Evolutionary conservation across 2,113 vertebrate species (phyloP), one percentile per base, ranked within the genome.

Genomic region (Antechinus flavipes): DNA sequence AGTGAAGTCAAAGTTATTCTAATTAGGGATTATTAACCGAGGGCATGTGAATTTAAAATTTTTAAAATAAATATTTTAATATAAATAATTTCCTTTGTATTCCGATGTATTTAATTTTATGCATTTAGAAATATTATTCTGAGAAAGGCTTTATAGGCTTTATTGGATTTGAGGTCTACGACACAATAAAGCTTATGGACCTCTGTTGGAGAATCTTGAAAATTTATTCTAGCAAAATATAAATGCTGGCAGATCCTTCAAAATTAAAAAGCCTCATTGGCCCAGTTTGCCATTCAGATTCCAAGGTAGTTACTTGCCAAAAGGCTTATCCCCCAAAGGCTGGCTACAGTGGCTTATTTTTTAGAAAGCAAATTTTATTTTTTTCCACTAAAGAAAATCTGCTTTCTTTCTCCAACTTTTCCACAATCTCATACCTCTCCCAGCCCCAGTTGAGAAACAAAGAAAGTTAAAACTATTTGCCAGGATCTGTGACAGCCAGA

Each of bases 391-490:
- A 84, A 42, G n/a, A 84, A 76, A 42, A 84, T 42, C n/a, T 42
- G 19, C 68, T 16, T 84, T 84, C 68, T 84, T 6, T 42, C 12
- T 3, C 11, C 30, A 4, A 11, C 2, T 56, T 9, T 9, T 2
- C 25, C 55, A 25, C 8, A 9, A 25, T 22, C 25, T 24, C 55
- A 55, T 54, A 54, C 19, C 54, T 52, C 56, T 30, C 61, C 61
- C 3, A 76, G 35, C 16, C 35, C 35, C 35, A 76, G 2, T 7
- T 76, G 35, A 76, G 68, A 84, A 84, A 42, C 7, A 84, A 84
- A 68, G 27, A 35, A 68, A n/a, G 19, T 42, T 8, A 96, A 68
- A 93, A 50, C 27, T 90, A 61, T 96, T 97, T 97, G 92, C n/a
- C 91, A 94, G 84, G 30, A 47, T 93, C 4, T 55, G 89, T 95